Evolutionary conservation across 2,888 invertebrate genomes (phyloP).

Genomic region (Nasonovia ribisnigri): DNA sequence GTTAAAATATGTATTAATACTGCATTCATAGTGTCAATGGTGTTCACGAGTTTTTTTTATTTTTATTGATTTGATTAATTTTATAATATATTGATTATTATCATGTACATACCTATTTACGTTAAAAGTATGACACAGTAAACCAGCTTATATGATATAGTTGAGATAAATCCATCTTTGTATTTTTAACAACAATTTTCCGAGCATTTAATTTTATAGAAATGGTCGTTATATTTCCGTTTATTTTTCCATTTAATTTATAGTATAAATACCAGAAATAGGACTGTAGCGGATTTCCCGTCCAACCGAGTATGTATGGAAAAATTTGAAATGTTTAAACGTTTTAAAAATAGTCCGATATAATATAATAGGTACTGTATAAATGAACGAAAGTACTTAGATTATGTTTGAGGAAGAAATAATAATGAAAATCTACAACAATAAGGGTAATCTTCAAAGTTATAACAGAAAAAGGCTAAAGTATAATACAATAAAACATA

Average conservation of each 20-base stretch:
- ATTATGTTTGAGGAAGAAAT: background rate
- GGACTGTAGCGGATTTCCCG: background rate
- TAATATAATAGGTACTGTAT: background rate
- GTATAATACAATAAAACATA: background rate
- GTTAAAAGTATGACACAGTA: background rate
- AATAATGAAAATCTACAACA: slow-evolving; percentile 36
- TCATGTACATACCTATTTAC: background rate
- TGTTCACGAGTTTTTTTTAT: background rate
- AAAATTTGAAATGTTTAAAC: background rate
- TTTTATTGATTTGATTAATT: background rate
- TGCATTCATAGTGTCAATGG: background rate
- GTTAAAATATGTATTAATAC: background rate
- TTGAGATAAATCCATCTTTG: background rate
- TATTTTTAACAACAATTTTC: background rate
- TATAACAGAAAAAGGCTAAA: background rate
- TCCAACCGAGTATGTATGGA: background rate
- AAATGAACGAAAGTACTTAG: background rate
- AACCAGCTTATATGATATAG: too few species aligned
- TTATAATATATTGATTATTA: background rate
- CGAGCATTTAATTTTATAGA: background rate
- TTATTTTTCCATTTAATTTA: background rate
- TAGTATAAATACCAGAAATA: background rate
- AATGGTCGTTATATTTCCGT: too few species aligned
- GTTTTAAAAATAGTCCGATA: background rate
- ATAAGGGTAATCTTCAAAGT: slow-evolving; percentile 15